Conservation (phyloP, 2,797 vertebrate species). For the Trematocara caparti region DNA sequence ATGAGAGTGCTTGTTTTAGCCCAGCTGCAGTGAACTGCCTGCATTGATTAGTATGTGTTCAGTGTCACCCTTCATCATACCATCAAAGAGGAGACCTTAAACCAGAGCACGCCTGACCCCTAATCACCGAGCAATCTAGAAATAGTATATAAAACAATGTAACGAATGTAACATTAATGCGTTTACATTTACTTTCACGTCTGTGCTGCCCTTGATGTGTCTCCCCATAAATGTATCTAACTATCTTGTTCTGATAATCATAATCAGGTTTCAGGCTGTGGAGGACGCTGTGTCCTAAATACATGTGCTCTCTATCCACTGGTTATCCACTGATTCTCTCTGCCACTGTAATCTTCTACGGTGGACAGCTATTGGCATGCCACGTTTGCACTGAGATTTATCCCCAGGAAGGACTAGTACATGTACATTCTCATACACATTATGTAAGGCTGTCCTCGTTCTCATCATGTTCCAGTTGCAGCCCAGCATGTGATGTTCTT, state of each 20-base stretch:
- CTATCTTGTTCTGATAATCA: not conserved
- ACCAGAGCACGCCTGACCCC: not conserved
- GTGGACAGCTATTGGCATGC: constrained; percentile 42
- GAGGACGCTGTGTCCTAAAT: constrained; percentile 52
- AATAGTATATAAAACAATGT: not conserved
- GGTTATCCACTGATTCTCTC: constrained; percentile 34
- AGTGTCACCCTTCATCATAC: constrained; percentile 36
- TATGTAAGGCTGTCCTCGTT: constrained; percentile 57
- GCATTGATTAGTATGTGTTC: constrained; percentile 65
- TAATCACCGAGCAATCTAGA: not conserved
- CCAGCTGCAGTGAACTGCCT: constrained; percentile 64
- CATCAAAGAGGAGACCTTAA: constrained; percentile 44
- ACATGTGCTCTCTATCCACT: constrained; percentile 14
- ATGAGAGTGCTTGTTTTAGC: constrained; percentile 72
- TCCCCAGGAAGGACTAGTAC: constrained; percentile 19
- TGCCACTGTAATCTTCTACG: constrained; percentile 57
- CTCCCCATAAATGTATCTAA: not conserved
- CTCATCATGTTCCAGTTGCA: constrained; percentile 4
- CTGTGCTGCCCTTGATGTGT: not conserved
- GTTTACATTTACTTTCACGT: not conserved
- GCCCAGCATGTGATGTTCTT: not conserved
- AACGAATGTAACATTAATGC: not conserved
- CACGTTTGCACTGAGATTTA: constrained; percentile 44
- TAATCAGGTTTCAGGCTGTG: constrained; percentile 15
- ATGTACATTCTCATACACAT: constrained; percentile 33